phyloP scores from a whole-genome alignment of 1,140 invertebrate genomes.

The Bemisia tabaci region DNA sequence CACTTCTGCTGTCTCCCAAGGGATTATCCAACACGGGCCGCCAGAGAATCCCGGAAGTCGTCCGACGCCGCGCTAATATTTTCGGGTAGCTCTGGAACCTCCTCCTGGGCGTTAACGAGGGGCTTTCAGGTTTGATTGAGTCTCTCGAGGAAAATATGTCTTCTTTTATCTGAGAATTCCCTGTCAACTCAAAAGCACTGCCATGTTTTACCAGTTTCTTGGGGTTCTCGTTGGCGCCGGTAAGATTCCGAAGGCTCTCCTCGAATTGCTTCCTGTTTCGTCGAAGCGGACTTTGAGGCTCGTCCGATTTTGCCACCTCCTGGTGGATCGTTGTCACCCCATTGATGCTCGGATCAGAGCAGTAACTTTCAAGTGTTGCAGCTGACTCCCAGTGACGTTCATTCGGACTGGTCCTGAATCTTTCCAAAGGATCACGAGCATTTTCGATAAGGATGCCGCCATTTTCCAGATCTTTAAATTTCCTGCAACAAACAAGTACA shows the following conservation, averaged over 20 bases:
- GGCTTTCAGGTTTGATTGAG: not conserved
- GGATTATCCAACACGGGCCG: not conserved
- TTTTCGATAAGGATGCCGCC: not conserved
- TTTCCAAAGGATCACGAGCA: not conserved
- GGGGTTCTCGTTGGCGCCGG: not conserved
- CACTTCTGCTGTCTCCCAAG: not conserved
- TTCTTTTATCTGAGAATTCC: not conserved
- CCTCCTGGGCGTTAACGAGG: not conserved
- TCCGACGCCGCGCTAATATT: not conserved
- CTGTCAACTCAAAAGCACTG: not conserved
- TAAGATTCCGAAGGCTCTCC: not conserved
- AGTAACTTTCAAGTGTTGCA: not conserved
- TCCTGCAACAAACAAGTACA: not conserved
- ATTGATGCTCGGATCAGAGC: not conserved
- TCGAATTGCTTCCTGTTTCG: not conserved
- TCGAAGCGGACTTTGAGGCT: not conserved
- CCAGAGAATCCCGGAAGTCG: not conserved
- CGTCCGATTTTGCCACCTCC: not conserved
- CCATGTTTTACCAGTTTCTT: not conserved
- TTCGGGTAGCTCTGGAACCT: not conserved
- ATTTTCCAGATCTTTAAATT: not conserved
- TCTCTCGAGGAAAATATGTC: not conserved
- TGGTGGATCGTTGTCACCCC: not conserved
- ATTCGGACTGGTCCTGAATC: not conserved
- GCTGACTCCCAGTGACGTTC: not conserved